Base-by-base conservation (phyloP, 2,888 invertebrate genomes). In the Epinotia demarniana region DNA sequence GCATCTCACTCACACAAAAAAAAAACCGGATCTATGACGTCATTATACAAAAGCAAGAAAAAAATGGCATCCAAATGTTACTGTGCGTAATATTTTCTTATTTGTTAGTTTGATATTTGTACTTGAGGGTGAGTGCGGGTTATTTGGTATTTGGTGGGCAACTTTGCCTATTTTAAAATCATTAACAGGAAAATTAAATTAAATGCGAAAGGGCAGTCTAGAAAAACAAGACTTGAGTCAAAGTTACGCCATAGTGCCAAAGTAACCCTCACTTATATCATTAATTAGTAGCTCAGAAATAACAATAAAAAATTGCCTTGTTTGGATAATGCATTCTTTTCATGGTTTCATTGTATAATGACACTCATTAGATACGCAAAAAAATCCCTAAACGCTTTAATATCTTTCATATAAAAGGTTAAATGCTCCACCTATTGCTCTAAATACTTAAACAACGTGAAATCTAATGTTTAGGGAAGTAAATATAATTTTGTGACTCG, bases 401-500 rank as follows among this genome's bases (percentile, higher is more conserved):
- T 86, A 87, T 87, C 82, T 87, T 85, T 88, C 89, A 90, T 91
- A 92, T 89, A 91, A 92, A 92, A 91, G 89, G 86, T 91, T 92
- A 92, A 93, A 92, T 91, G 91, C 91, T 91, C 87, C 85, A 88
- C 86, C 91, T 93, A 93, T 90, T 89, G 91, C 86, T 89, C 91
- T 93, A 92, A 86, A 82, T 88, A 88, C 89, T 91, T 91, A 90
- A 86, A 89, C 89, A 91, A 88, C 84, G 92, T 93, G 93, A 91
- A 87, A 83, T 87, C 92, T 93, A 92, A 89, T 83, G 84, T 87
- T 87, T 85, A 85, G 88, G 90, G 90, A 92, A 92, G 93, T 93
- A 93, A 93, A 94, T 93, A 93, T 93, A 90, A 88, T 89, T 90
- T 92, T 93, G 94, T 93, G 93, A 93, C 90, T 92, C 90, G 87